phyloP scores from a whole-genome alignment of 1,140 invertebrate genomes.

The Stegodyphus dumicola region DNA sequence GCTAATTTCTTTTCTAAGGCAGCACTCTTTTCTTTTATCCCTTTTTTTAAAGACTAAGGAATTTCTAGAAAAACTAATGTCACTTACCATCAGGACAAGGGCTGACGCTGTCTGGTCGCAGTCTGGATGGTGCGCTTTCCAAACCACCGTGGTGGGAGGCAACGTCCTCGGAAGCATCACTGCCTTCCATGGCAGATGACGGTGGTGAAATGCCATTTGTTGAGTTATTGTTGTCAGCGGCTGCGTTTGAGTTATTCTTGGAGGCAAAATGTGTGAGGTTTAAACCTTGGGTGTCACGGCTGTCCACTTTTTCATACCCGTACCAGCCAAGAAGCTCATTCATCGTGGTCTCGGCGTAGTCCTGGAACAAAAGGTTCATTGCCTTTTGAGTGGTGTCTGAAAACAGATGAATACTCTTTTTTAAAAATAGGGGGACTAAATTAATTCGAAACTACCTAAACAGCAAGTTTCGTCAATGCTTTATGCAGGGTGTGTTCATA shows the following conservation, averaged over 20 bases:
- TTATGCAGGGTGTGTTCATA: no score
- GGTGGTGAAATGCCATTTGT: conserved; percentile 37
- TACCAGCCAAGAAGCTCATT: conserved; percentile 90
- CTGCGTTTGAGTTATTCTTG: background rate
- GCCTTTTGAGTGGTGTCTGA: no score
- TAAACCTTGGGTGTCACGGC: conserved; percentile 67
- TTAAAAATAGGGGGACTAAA: no score
- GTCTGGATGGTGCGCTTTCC: background rate
- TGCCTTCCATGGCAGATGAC: conserved; percentile 45
- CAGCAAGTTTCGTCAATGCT: background rate
- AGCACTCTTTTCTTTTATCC: background rate
- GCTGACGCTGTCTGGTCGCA: conserved; percentile 31
- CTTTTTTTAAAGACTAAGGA: background rate
- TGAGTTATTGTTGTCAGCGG: conserved; percentile 14
- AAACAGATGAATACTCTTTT: no score
- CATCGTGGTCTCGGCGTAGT: conserved; percentile 89
- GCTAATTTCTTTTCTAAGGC: no score
- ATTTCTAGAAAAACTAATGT: background rate
- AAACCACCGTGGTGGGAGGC: conserved; percentile 13
- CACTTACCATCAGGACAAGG: conserved; percentile 41
- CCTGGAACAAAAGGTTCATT: conserved; percentile 71
- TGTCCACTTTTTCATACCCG: conserved; percentile 81
- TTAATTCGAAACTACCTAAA: background rate
- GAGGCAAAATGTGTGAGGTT: conserved; percentile 65
- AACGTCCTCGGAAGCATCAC: conserved; percentile 41